Evolutionary conservation across 2,797 vertebrate species (phyloP), one percentile per base, ranked within the genome.

Genomic region (Yasuhikotakia modesta): DNA sequence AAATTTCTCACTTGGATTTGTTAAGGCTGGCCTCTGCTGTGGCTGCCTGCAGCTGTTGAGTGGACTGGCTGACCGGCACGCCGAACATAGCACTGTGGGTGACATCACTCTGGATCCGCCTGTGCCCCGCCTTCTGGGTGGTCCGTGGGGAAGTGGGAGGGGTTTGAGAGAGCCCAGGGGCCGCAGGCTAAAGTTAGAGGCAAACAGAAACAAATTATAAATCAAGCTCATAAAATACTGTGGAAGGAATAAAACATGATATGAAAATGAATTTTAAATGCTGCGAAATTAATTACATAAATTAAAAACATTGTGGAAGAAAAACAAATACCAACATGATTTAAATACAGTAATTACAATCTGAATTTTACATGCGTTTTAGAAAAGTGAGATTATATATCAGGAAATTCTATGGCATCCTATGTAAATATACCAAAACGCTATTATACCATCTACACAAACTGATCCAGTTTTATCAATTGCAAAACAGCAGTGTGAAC

Each of bases 101-200:
- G 79, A 95, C 91, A 0, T 99, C 96, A 5, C 95, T 95, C 21
- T 95, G 93, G 79, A 93, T 93, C 85, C 93, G 88, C 64, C 96
- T 89, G 84, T 96, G 95, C n/a, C 95, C 94, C 0, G 88, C 91
- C 45, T 88, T 89, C 13, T 95, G 95, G 22, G 92, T 90, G 0
- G 93, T 93, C 92, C 94, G 96, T 64, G 96, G 96, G 60, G 97
- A 96, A 0, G 94, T 94, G 0, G 95, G 95, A 4, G 96, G 95
- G 12, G 95, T 96, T 79, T 97, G 93, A 17, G 94, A 95, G 55
- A 92, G 60, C 21, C 71, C 71, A 2, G 7, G 43, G 46, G 46
- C 45, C 1, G 55, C 24, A 73, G 84, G 64, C 84, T 86, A 22
- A 24, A 39, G 50, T 32, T 7, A 39, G 76, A 45, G 4, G 45